phyloP scores from a whole-genome alignment of 2,888 invertebrate genomes.

The Tachystola acroxantha region DNA sequence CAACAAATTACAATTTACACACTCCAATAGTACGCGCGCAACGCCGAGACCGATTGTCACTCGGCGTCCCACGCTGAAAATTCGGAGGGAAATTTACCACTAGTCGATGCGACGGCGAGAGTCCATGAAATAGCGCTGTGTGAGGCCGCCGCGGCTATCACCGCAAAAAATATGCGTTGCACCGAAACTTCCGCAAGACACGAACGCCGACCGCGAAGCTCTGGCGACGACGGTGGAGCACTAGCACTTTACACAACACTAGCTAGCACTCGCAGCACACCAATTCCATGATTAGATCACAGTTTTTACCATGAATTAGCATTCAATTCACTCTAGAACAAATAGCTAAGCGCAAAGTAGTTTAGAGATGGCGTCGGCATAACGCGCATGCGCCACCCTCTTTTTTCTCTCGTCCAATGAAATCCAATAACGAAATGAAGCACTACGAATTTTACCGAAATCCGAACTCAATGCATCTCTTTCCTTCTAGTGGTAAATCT shows the following conservation, averaged over 20 bases:
- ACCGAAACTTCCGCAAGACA: slow-evolving; percentile 71
- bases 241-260: slow-evolving; percentile 41
- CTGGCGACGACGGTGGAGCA: slow-evolving; percentile 36
- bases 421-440: slow-evolving; percentile 46
- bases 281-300: slow-evolving; percentile 59
- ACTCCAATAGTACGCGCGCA: slow-evolving; percentile 60
- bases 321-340: slow-evolving; percentile 51
- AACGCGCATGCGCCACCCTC: slow-evolving; percentile 78
- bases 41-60: slow-evolving; percentile 35
- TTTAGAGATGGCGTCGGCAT: slow-evolving; percentile 77
- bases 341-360: slow-evolving; percentile 65
- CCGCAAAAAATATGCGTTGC: slow-evolving; percentile 76
- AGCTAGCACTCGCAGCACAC: slow-evolving; percentile 42
- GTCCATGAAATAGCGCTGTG: slow-evolving; percentile 54
- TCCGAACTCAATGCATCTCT: slow-evolving; percentile 28
- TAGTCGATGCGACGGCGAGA: slow-evolving; percentile 44
- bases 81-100: slow-evolving; percentile 54
- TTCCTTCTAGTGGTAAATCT: slow-evolving; percentile 9
- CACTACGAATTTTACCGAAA: slow-evolving; percentile 44
- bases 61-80: slow-evolving; percentile 32
- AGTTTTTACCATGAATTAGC: slow-evolving; percentile 50
- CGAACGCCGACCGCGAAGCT: slow-evolving; percentile 47
- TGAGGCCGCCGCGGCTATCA: slow-evolving; percentile 47
- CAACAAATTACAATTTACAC: slow-evolving; percentile 71
- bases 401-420: slow-evolving; percentile 59